phyloP scores from a whole-genome alignment of 2,888 invertebrate genomes.

The Anagyrus pseudococci region DNA sequence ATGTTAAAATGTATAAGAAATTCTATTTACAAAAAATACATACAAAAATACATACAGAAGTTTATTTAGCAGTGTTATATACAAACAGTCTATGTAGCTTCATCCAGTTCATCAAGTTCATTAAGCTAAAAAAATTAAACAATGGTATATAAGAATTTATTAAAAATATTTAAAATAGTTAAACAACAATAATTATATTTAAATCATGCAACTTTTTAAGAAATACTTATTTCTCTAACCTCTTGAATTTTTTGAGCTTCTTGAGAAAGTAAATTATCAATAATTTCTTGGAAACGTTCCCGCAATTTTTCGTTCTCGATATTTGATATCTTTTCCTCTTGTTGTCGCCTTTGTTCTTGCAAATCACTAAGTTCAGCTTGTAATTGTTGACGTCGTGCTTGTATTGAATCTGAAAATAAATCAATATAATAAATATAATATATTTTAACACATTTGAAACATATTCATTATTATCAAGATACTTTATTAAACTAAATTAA shows the following conservation, averaged over 20 bases:
- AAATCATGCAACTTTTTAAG: neutral
- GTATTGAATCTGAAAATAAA: slow-evolving; percentile 61
- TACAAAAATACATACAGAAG: neutral
- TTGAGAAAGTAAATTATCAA: slow-evolving; percentile 76
- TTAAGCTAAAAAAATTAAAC: slow-evolving; percentile 27
- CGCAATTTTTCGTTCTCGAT: slow-evolving; percentile 85
- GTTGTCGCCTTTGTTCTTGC: slow-evolving; percentile 75
- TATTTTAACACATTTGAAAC: no score
- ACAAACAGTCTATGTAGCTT: slow-evolving; percentile 11
- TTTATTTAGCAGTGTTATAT: neutral
- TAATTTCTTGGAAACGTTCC: slow-evolving; percentile 81
- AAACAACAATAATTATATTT: neutral
- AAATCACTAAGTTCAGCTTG: slow-evolving; percentile 78
- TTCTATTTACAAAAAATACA: neutral
- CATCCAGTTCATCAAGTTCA: slow-evolving; percentile 24
- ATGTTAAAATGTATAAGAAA: no score
- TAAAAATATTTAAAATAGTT: neutral
- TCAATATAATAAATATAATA: no score
- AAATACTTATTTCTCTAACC: no score
- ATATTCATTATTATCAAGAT: neutral
- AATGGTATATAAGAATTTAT: neutral
- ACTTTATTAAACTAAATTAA: slow-evolving; percentile 17
- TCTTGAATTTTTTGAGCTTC: slow-evolving; percentile 82
- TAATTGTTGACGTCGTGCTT: slow-evolving; percentile 73
- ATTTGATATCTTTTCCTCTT: slow-evolving; percentile 82